These are phyloP conservation scores for Drosophila meridiana DNA, from an alignment of 2,888 invertebrate genomes.

Conservation along the genomic window DNA sequence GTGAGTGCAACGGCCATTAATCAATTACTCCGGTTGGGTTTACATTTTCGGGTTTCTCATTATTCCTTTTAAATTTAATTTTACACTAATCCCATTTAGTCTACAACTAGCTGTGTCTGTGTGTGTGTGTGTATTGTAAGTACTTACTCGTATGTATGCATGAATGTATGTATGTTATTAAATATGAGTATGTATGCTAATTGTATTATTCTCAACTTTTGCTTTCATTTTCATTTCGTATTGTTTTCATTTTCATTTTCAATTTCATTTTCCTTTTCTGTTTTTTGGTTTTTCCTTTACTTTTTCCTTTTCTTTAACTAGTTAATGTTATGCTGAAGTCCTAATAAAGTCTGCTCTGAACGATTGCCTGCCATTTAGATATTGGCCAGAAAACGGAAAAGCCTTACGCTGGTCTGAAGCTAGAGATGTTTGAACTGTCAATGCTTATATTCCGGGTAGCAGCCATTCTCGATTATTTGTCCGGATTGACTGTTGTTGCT, in stretches of 20 bases:
- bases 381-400: conserved; percentile 18
- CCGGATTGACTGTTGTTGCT: conserved; percentile 85
- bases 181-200: conserved; percentile 26
- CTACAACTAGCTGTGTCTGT: conserved; percentile 22
- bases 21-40: conserved; percentile 9
- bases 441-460: conserved; percentile 92
- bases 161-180: conserved; percentile 39
- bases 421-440: conserved; percentile 86
- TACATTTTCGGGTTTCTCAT: background rate
- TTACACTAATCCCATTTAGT: conserved; percentile 38
- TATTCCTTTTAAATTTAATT: conserved; percentile 25
- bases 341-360: conserved; percentile 23
- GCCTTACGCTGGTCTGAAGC: conserved; percentile 16
- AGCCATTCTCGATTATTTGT: conserved; percentile 87
- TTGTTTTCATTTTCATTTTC: background rate
- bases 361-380: conserved; percentile 36
- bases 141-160: conserved; percentile 25
- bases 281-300: background rate
- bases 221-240: background rate
- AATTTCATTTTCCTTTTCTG: background rate
- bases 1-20: conserved; percentile 10
- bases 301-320: background rate
- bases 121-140: conserved; percentile 20
- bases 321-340: conserved; percentile 19
- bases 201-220: conserved; percentile 17